phyloP scores from a whole-genome alignment of 2,797 vertebrate genomes.

The Poecilia velifera region DNA sequence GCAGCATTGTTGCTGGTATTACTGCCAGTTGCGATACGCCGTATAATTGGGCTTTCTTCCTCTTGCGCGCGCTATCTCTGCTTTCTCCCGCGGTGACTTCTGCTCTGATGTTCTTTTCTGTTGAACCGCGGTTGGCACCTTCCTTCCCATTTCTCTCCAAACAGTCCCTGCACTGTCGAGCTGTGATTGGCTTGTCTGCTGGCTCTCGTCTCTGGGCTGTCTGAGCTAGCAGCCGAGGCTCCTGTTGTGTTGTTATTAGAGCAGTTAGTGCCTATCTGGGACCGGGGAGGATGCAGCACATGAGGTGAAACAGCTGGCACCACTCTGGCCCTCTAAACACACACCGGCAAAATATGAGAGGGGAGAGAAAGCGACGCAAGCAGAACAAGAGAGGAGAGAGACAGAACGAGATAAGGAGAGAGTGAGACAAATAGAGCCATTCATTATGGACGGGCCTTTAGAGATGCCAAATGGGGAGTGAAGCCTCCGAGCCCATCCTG shows the following conservation, averaged over 20 bases:
- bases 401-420: slow-evolving; percentile 53
- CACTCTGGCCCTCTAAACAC: slow-evolving; percentile 67
- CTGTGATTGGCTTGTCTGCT: slow-evolving; percentile 61
- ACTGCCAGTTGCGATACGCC: slow-evolving; percentile 57
- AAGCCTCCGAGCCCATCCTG: slow-evolving; percentile 73
- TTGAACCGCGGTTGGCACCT: slow-evolving; percentile 59
- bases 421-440: slow-evolving; percentile 74
- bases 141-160: slow-evolving; percentile 55
- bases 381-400: slow-evolving; percentile 46
- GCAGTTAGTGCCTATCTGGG: slow-evolving; percentile 69
- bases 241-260: slow-evolving; percentile 72
- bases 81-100: slow-evolving; percentile 59
- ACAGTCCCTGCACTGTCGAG: slow-evolving; percentile 52
- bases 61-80: slow-evolving; percentile 34
- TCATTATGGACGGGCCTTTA: slow-evolving; percentile 81
- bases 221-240: slow-evolving; percentile 58
- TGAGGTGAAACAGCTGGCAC: slow-evolving; percentile 74
- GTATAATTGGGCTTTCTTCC: slow-evolving; percentile 70
- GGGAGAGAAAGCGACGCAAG: slow-evolving; percentile 27
- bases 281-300: slow-evolving; percentile 46
- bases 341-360: slow-evolving; percentile 19
- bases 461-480: slow-evolving; percentile 75
- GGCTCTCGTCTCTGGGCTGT: slow-evolving; percentile 45
- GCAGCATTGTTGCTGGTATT: slow-evolving; percentile 60
- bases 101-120: slow-evolving; percentile 71